Evolutionary conservation across 2,888 invertebrate species (phyloP).

Genomic region (Heteromyza rotundicornis): DNA sequence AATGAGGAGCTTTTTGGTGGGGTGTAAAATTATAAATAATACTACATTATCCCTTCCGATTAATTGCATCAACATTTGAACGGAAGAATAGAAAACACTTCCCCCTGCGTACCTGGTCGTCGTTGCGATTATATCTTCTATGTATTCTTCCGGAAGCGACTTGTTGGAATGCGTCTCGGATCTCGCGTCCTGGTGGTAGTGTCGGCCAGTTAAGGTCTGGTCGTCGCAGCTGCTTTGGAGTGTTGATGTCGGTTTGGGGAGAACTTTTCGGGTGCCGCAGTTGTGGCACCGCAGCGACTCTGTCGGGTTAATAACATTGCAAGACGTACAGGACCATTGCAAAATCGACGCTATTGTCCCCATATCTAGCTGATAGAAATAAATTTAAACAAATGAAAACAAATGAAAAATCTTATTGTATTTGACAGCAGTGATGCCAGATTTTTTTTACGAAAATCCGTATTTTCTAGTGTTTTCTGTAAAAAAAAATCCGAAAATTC

Average conservation of each 20-base stretch:
- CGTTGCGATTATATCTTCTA: slow-evolving; percentile 12
- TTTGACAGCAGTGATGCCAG: too few relatives aligned
- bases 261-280: slow-evolving; percentile 74
- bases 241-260: slow-evolving; percentile 49
- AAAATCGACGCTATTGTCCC: slow-evolving; percentile 93
- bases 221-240: slow-evolving; percentile 33
- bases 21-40: background rate
- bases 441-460: too few relatives aligned
- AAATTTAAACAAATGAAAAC: too few relatives aligned
- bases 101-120: slow-evolving; percentile 36
- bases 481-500: too few relatives aligned
- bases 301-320: slow-evolving; percentile 87
- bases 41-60: background rate
- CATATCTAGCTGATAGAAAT: too few relatives aligned
- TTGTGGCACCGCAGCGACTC: slow-evolving; percentile 83
- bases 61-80: background rate
- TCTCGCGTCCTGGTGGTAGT: slow-evolving; percentile 29
- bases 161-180: slow-evolving; percentile 6
- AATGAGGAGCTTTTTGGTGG: too few relatives aligned
- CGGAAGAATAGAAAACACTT: background rate
- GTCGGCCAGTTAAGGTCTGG: slow-evolving; percentile 36
- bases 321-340: slow-evolving; percentile 90
- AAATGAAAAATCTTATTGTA: too few relatives aligned
- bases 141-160: slow-evolving; percentile 5
- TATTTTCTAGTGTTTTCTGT: too few relatives aligned